Evolutionary conservation across 2,888 invertebrate species (phyloP).

Genomic region (Crossocerus cetratus): DNA sequence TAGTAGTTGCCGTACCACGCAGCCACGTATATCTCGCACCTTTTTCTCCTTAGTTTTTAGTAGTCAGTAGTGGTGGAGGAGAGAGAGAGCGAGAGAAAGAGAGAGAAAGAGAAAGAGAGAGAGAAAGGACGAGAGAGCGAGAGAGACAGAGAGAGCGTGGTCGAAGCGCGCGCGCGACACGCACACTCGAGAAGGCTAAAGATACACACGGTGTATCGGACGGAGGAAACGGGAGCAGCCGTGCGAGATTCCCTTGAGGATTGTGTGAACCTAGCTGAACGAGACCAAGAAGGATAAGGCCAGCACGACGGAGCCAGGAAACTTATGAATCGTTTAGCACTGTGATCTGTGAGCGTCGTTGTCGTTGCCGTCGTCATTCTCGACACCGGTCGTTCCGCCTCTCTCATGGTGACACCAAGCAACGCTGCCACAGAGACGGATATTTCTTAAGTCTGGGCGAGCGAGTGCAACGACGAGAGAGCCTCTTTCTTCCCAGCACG

Average conservation of each 20-base stretch:
- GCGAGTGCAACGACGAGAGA: too few species aligned
- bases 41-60: constrained; percentile 74
- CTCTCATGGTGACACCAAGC: too few species aligned
- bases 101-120: constrained; percentile 8
- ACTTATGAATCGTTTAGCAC: background rate
- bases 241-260: constrained; percentile 36
- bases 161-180: too few species aligned
- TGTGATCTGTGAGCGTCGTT: constrained; percentile 6
- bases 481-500: too few species aligned
- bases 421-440: too few species aligned
- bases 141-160: constrained; percentile 24
- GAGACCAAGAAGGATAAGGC: background rate
- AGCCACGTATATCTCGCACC: constrained; percentile 75
- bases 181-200: too few species aligned
- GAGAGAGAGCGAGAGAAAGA: constrained; percentile 23
- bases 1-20: constrained; percentile 76
- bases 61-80: constrained; percentile 73
- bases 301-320: background rate
- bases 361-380: constrained; percentile 5
- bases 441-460: too few species aligned
- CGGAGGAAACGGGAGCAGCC: constrained; percentile 45
- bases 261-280: constrained; percentile 10
- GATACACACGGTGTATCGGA: constrained; percentile 12
- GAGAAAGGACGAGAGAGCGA: constrained; percentile 11
- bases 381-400: constrained; percentile 24